Conservation (phyloP, 64 coral and sea anemone genomes). For the Platygyra sinensis region DNA sequence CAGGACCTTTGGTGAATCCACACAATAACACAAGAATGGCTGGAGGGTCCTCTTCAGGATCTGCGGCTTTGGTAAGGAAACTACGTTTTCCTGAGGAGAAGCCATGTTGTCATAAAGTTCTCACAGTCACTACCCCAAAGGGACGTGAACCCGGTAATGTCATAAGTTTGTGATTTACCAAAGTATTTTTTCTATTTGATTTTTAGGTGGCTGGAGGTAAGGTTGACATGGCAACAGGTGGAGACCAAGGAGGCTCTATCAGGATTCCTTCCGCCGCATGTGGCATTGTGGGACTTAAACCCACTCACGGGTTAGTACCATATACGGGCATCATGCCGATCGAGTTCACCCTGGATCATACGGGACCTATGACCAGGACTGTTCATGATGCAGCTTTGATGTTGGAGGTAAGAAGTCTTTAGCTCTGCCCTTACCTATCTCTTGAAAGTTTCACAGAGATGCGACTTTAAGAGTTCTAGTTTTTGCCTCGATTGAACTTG, state of each 20-base stretch:
- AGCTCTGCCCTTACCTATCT: too few relatives aligned
- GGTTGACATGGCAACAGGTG: constrained; percentile 74
- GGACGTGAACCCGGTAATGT: too few relatives aligned
- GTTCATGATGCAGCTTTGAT: constrained; percentile 43
- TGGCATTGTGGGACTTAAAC: constrained; percentile 76
- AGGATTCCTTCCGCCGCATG: constrained; percentile 38
- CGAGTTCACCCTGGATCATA: constrained; percentile 47
- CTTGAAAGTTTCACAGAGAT: too few relatives aligned
- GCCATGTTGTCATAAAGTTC: too few relatives aligned
- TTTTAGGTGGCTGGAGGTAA: constrained; percentile 16
- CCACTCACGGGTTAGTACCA: constrained; percentile 57
- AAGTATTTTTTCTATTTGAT: background rate
- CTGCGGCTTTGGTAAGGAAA: constrained; percentile 72
- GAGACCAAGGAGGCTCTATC: constrained; percentile 74
- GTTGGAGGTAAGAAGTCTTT: background rate
- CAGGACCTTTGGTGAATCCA: constrained; percentile 85
- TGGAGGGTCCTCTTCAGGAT: constrained; percentile 86
- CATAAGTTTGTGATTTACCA: too few relatives aligned
- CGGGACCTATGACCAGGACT: constrained; percentile 40
- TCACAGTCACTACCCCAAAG: too few relatives aligned
- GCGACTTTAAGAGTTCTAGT: background rate
- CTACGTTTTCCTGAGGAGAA: too few relatives aligned
- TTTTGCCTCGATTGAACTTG: too few relatives aligned
- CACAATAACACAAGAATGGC: constrained; percentile 61
- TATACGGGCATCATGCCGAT: constrained; percentile 60